A percentile compares a stretch with the other conserved stretches of the same genome.
Evolutionary conservation across 2,888 invertebrate genomes (phyloP).

Genomic region (Yponomeuta evonymella): DNA sequence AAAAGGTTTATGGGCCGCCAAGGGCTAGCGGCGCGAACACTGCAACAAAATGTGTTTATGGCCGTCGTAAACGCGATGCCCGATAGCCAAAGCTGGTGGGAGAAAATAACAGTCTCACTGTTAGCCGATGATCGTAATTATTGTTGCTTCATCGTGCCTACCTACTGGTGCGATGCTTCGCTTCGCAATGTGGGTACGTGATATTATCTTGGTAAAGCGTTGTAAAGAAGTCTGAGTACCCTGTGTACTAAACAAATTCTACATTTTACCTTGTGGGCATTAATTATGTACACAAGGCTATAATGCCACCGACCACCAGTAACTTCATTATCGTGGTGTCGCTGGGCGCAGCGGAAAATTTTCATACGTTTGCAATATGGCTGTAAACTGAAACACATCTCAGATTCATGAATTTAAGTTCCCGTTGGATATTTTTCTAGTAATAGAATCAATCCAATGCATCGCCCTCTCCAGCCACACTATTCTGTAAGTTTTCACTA

Average conservation of each 20-base stretch:
- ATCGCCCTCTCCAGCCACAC: too few species aligned
- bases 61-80: constrained; percentile 42
- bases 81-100: constrained; percentile 2
- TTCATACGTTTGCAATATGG: too few species aligned
- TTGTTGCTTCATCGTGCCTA: background rate
- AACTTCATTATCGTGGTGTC: too few species aligned
- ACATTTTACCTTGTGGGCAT: background rate
- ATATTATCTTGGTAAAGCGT: background rate
- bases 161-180: background rate
- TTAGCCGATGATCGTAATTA: constrained; percentile 14
- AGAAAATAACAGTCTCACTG: constrained; percentile 10
- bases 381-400: too few species aligned
- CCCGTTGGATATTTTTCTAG: too few species aligned
- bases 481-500: too few species aligned
- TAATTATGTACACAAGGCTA: background rate
- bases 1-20: constrained; percentile 60
- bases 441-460: too few species aligned
- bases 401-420: too few species aligned
- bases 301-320: background rate
- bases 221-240: background rate
- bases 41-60: constrained; percentile 57
- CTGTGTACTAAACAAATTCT: background rate
- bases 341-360: too few species aligned
- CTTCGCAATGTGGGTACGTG: background rate
- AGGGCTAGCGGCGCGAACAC: constrained; percentile 43